These are phyloP conservation scores for Barbus barbus DNA, from an alignment of 2,113 vertebrate genomes.

Conservation along the genomic window DNA sequence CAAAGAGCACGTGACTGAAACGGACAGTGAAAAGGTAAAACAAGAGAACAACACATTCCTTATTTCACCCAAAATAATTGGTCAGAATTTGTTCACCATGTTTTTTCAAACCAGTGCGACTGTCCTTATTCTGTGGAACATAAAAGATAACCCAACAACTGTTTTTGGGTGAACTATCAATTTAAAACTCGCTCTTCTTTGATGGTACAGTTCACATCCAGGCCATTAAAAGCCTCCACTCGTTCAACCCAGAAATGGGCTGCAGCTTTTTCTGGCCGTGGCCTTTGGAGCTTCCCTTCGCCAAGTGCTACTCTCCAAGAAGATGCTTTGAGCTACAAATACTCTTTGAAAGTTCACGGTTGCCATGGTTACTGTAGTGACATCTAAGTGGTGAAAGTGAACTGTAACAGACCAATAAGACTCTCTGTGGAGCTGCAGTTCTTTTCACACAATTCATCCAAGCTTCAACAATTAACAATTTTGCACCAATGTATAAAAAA, in stretches of 20 bases:
- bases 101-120: background rate
- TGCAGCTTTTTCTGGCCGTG: constrained; percentile 7
- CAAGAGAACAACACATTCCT: constrained; percentile 46
- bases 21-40: constrained; percentile 57
- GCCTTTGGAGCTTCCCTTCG: background rate
- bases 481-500: constrained; percentile 64
- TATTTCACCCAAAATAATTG: background rate
- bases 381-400: background rate
- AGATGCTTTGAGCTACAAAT: background rate
- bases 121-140: background rate
- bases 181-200: background rate
- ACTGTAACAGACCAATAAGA: background rate
- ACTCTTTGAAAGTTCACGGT: constrained; percentile 6
- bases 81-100: background rate
- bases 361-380: constrained; percentile 28
- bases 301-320: background rate
- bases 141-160: background rate
- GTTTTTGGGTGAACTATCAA: background rate
- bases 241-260: background rate
- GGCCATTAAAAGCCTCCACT: background rate
- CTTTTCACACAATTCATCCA: constrained; percentile 12
- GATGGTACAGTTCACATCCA: background rate
- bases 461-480: constrained; percentile 42
- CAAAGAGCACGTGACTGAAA: no score
- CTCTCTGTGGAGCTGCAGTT: background rate